Evolutionary conservation across 2,113 vertebrate species (phyloP).

Genomic region (Embiotoca jacksoni): DNA sequence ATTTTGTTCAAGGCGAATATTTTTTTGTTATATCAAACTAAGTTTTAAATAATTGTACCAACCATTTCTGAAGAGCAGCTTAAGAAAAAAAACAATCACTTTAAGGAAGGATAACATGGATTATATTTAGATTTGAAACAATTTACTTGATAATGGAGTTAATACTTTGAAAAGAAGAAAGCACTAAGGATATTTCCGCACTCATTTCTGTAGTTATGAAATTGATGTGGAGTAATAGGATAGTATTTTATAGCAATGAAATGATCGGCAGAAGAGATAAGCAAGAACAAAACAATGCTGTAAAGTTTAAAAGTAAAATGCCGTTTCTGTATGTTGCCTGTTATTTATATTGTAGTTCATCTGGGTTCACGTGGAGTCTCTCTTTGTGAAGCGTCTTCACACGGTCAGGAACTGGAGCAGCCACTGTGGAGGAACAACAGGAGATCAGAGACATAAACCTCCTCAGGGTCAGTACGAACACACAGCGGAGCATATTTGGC

Average conservation of each 20-base stretch:
- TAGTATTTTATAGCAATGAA: constrained; percentile 10
- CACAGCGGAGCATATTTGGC: not conserved
- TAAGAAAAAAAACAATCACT: no score
- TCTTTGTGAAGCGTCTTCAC: constrained; percentile 61
- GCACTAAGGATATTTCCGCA: constrained; percentile 1
- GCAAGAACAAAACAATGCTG: not conserved
- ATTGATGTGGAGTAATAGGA: not conserved
- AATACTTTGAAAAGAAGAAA: not conserved
- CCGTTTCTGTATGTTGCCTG: not conserved
- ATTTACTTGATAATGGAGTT: not conserved
- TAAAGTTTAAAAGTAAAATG: constrained; percentile 9
- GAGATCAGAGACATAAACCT: constrained; percentile 10
- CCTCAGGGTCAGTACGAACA: not conserved
- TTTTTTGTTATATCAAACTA: not conserved
- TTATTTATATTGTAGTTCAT: constrained; percentile 3
- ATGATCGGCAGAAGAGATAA: not conserved
- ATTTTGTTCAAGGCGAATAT: not conserved
- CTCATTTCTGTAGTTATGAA: not conserved
- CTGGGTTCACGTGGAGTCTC: not conserved
- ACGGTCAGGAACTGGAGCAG: constrained; percentile 79
- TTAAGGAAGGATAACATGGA: no score
- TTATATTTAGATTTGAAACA: not conserved
- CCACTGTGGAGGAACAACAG: constrained; percentile 74
- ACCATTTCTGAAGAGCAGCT: not conserved
- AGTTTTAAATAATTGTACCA: not conserved